Evolutionary conservation across 2,888 invertebrate species (phyloP), one percentile per base, ranked within the genome.

Genomic region (Ferrisia virgata): DNA sequence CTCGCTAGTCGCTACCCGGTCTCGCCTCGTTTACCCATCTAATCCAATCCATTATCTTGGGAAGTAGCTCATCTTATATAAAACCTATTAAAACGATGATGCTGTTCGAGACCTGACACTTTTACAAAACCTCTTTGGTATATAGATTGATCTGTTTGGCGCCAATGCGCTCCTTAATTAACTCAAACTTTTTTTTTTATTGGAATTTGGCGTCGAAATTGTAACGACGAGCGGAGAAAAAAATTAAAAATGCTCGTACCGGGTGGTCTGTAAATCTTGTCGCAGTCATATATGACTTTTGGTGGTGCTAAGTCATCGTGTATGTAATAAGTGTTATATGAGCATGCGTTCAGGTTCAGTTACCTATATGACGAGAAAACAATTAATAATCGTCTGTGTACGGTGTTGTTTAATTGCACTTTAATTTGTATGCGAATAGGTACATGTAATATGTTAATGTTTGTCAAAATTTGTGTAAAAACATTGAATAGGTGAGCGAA

Each of bases 111-210:
- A 58, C 81, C 58, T 58, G 81, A 81, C 81, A 81, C 58, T 81
- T 81, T 81, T 81, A 81, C 43, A 81, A 81, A 58, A 47, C 81
- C 53, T 81, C 81, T 58, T 36, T 36, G 81, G 81, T 81, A n/a
- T n/a, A n/a, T n/a, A 81, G 81, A 81, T 81, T 81, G 81, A 81
- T 81, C 81, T 81, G 81, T 81, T 81, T 58, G 81, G 81, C 81
- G 81, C 81, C 81, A 81, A 81, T 81, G 28, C 39, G 47, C 80
- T 33, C 81, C 81, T 81, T 81, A 81, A 81, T 81, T 81, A 81
- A 81, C 81, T 81, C 47, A 64, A 81, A 81, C 81, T 81, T 58
- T 81, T 80, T n/a, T 78, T 58, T 81, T 79, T 79, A 76, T 76
- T 76, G 72, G 72, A 76, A 76, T 76, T 76, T 76, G 72, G 72